Conservation (phyloP, 2,797 vertebrate species). For the Serranus cabrilla region DNA sequence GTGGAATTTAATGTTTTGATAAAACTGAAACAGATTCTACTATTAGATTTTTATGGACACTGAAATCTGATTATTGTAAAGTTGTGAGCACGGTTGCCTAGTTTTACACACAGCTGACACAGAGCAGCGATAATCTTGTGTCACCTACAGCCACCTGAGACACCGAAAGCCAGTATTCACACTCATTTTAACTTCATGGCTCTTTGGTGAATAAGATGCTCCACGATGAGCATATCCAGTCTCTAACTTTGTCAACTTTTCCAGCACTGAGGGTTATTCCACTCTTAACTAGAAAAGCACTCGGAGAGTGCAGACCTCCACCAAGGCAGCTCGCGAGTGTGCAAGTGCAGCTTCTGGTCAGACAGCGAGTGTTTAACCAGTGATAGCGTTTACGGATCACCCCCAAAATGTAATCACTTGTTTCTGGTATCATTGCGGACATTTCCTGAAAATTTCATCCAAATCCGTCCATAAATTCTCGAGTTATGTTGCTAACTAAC, state of each 20-base stretch:
- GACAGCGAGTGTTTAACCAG: too few relatives aligned
- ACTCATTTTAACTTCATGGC: background rate
- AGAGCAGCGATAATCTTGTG: background rate
- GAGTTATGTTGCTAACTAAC: too few relatives aligned
- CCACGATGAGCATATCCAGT: background rate
- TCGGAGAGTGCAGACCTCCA: too few relatives aligned
- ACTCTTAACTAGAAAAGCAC: too few relatives aligned
- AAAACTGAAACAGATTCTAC: background rate
- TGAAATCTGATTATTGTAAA: background rate
- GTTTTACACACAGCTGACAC: background rate
- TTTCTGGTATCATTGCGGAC: too few relatives aligned
- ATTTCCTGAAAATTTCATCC: too few relatives aligned
- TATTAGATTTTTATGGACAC: background rate
- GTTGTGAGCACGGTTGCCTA: background rate
- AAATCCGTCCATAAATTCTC: too few relatives aligned
- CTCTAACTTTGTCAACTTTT: background rate
- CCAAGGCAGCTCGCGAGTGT: too few relatives aligned
- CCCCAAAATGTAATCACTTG: too few relatives aligned
- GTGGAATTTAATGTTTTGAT: conserved; percentile 9
- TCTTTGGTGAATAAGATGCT: background rate
- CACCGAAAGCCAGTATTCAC: background rate
- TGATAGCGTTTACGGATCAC: too few relatives aligned
- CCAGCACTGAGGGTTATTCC: too few relatives aligned
- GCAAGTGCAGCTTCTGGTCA: too few relatives aligned
- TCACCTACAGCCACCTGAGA: background rate